Evolutionary conservation across 2,113 vertebrate species (phyloP).

Genomic region (Callipepla squamata): DNA sequence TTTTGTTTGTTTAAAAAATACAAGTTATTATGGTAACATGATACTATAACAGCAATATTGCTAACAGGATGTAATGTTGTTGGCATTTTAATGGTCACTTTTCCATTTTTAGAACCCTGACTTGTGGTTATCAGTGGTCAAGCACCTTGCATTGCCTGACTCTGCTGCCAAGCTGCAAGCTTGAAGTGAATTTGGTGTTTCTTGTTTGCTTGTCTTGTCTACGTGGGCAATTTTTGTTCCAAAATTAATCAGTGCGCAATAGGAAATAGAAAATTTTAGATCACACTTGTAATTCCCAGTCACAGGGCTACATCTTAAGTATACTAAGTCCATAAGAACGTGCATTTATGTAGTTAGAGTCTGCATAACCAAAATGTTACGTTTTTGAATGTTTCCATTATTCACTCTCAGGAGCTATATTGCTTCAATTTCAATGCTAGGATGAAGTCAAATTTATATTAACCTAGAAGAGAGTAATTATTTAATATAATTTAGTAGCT

Average conservation of each 20-base stretch:
- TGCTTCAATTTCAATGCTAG: slow-evolving; percentile 22
- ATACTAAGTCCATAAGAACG: not conserved
- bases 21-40: not conserved
- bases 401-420: not conserved
- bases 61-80: not conserved
- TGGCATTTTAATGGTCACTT: not conserved
- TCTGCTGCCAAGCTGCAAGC: not conserved
- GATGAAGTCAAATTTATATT: slow-evolving; percentile 44
- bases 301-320: not conserved
- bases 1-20: not conserved
- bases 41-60: not conserved
- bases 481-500: slow-evolving; percentile 46
- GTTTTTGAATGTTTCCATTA: not conserved
- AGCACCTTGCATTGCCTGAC: not conserved
- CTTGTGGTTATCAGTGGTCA: not conserved
- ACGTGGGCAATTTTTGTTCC: not conserved
- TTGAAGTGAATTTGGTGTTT: fast-evolving
- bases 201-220: not conserved
- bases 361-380: not conserved
- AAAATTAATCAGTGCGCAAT: not conserved
- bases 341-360: not conserved
- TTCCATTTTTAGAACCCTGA: not conserved
- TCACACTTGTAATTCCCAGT: not conserved
- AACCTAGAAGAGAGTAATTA: slow-evolving; percentile 42
- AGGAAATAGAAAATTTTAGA: not conserved